Base-by-base conservation (phyloP, 2,797 vertebrate genomes). In the Adrianichthys oophorus region DNA sequence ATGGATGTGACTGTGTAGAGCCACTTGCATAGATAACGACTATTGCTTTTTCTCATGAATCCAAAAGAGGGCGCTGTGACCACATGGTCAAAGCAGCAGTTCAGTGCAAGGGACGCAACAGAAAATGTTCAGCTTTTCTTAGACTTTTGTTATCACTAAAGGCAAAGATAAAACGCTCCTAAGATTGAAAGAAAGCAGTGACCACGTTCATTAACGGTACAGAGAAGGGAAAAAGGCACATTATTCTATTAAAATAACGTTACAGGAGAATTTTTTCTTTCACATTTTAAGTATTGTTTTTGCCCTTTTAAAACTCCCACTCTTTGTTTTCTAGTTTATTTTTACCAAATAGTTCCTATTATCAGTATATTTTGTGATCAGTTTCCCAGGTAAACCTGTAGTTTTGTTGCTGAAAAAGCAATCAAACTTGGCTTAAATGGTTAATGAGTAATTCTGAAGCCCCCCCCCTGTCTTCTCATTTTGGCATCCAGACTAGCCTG, bases 31-130 rank as follows among this genome's bases (percentile, higher is more conserved):
- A 2, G 16, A 18, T 1, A 14, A 15, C 3, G 14, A 12, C n/a
- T 12, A 16, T 23, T 23, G 4, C 19, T 13, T 14, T 46, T 19
- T 19, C 18, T 18, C 45, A 0, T 65, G 15, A 0, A 17, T 68
- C 79, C 87, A 83, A 43, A 29, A 53, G 85, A 83, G 74, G 79
- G 68, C 4, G 70, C 72, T 88, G 79, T 85, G 70, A 73, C 79
- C 78, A 74, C 74, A 79, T 8, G 17, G 42, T 45, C 50, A 7
- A 65, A n/a, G n/a, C 12, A 23, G 16, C 14, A 45, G 4, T 47
- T 64, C 58, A 44, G 52, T 62, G 42, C 23, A 71, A 72, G 68
- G 49, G 55, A 48, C 46, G 48, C 16, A 40, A 40, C 52, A 63
- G 48, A 18, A 65, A 60, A 65, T 72, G 12, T 41, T 70, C 46